Conservation (phyloP, 23 tunicate genomes). For the Pegea sp. region DNA sequence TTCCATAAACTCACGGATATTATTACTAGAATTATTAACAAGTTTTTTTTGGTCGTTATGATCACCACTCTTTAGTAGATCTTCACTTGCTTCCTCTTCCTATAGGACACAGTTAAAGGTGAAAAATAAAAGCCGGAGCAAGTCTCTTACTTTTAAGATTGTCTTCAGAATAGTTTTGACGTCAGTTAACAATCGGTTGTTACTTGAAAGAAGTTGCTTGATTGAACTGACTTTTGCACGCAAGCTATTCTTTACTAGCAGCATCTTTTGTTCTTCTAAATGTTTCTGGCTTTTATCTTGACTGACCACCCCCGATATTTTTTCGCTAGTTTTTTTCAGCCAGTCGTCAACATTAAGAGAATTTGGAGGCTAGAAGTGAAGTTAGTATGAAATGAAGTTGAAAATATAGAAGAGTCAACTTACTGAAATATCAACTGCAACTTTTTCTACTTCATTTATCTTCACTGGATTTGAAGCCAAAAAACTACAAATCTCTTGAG, state of each 20-base stretch:
- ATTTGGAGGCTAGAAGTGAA: slow-evolving; percentile 22
- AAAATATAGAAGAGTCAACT: not conserved
- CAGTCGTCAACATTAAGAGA: slow-evolving; percentile 22
- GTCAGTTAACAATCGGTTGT: slow-evolving; percentile 57
- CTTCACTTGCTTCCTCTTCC: slow-evolving; percentile 30
- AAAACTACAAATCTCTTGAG: no score
- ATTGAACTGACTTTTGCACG: slow-evolving; percentile 35
- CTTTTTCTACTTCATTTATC: not conserved
- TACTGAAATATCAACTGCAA: not conserved
- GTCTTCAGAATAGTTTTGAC: slow-evolving; percentile 68
- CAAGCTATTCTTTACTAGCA: slow-evolving; percentile 44
- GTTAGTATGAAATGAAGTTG: not conserved
- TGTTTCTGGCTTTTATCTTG: slow-evolving; percentile 32
- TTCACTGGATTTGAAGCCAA: not conserved
- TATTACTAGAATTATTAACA: no score
- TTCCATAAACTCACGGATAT: slow-evolving; percentile 51
- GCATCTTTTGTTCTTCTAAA: slow-evolving; percentile 70
- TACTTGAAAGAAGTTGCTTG: slow-evolving; percentile 44
- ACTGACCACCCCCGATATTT: slow-evolving; percentile 22
- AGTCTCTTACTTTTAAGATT: slow-evolving; percentile 59
- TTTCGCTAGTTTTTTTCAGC: slow-evolving; percentile 46
- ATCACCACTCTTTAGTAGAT: no score
- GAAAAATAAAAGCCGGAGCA: not conserved
- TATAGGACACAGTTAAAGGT: slow-evolving; percentile 1
- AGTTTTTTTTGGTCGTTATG: no score